A percentile compares a stretch with the other conserved stretches of the same genome.
These are phyloP conservation scores for Crocuta crocuta DNA, from an alignment of 2,113 vertebrate genomes.

Conservation along the genomic window DNA sequence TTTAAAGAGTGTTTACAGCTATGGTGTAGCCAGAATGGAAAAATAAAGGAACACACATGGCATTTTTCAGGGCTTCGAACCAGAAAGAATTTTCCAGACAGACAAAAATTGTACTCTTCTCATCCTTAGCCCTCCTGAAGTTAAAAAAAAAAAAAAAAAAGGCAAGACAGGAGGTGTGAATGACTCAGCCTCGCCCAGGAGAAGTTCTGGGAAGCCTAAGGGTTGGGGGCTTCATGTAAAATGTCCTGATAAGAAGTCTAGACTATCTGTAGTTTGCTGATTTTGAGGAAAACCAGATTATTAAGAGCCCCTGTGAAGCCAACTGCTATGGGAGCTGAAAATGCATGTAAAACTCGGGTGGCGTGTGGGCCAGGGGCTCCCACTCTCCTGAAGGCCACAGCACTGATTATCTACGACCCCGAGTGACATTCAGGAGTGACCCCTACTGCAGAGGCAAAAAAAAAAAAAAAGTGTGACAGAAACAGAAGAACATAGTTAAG, in stretches of 20 bases:
- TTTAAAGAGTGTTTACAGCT: not conserved
- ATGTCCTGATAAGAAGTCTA: constrained; percentile 61
- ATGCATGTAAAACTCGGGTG: not conserved
- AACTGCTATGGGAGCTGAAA: not conserved
- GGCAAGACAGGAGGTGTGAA: constrained; percentile 64
- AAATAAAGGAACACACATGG: not conserved
- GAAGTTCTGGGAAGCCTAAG: not conserved
- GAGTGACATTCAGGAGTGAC: constrained; percentile 52
- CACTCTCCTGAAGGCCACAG: not conserved
- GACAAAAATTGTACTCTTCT: constrained; percentile 11
- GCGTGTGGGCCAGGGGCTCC: not conserved
- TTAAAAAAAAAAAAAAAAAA: not conserved
- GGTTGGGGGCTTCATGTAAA: not conserved
- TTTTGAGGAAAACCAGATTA: constrained; percentile 72
- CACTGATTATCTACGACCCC: constrained; percentile 34
- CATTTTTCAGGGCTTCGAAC: not conserved
- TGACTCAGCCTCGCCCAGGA: not conserved
- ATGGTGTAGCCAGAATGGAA: not conserved
- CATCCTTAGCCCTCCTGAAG: constrained; percentile 27
- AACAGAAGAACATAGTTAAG: not conserved
- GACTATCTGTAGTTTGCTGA: constrained; percentile 66
- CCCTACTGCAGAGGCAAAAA: not conserved
- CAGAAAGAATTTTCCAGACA: constrained; percentile 36
- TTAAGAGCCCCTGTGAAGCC: constrained; percentile 8
- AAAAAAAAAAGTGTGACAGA: not conserved